phyloP scores from a whole-genome alignment of 2,888 invertebrate genomes.

The Petrolisthes cinctipes region DNA sequence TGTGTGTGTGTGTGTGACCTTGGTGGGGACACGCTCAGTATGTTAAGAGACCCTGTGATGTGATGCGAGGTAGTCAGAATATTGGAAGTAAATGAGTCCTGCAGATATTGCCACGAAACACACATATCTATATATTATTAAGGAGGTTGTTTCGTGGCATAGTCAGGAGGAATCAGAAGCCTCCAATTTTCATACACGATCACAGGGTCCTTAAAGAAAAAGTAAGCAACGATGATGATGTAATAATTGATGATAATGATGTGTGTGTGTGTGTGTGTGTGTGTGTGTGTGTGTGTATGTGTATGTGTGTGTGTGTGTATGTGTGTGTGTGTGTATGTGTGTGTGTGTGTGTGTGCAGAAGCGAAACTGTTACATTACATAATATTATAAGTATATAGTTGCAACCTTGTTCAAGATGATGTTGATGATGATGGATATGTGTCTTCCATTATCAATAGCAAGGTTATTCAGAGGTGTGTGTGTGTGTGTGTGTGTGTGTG shows the following conservation, averaged over 20 bases:
- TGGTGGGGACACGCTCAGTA: neutral
- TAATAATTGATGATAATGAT: no score
- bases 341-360: neutral
- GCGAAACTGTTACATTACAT: neutral
- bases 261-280: neutral
- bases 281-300: conserved; percentile 6
- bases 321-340: conserved; percentile 28
- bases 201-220: neutral
- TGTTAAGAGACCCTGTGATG: no score
- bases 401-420: neutral
- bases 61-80: neutral
- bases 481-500: no score
- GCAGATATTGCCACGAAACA: no score
- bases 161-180: no score
- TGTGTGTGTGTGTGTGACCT: conserved; percentile 4
- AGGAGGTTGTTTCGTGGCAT: neutral
- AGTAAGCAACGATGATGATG: neutral
- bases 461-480: no score
- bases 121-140: neutral
- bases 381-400: neutral
- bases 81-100: no score
- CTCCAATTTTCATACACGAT: no score
- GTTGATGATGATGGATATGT: no score
- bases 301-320: conserved; percentile 23
- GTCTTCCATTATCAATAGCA: no score